Conservation (phyloP, 2,797 vertebrate species). For the Nyctibius grandis region DNA sequence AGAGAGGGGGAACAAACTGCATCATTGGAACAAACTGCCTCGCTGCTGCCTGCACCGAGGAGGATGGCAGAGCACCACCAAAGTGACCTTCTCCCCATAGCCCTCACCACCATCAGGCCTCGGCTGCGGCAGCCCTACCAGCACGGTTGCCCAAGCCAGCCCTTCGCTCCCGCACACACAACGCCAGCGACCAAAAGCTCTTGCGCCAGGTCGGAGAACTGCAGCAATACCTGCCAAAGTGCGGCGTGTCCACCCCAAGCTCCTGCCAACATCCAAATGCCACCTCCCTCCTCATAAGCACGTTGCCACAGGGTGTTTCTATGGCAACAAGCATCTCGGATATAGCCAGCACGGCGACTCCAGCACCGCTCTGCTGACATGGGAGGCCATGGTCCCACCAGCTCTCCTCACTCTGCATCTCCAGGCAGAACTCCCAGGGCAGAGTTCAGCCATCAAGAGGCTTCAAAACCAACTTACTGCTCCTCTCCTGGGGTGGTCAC, state of each 20-base stretch:
- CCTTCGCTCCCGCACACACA: rapidly evolving
- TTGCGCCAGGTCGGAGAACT: background rate
- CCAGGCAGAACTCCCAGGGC: background rate
- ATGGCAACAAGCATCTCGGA: background rate
- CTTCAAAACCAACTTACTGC: background rate
- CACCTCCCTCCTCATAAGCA: background rate
- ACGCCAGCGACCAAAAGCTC: rapidly evolving
- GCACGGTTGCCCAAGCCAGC: rapidly evolving
- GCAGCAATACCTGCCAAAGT: background rate
- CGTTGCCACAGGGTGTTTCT: background rate
- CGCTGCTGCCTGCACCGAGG: rapidly evolving
- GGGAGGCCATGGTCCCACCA: rapidly evolving
- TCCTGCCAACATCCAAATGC: background rate
- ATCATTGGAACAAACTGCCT: no score
- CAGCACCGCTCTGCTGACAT: background rate
- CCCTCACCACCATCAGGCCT: rapidly evolving
- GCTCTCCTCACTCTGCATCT: background rate
- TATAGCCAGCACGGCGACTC: rapidly evolving
- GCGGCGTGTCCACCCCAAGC: rapidly evolving
- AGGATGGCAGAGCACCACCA: background rate
- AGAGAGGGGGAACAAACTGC: background rate
- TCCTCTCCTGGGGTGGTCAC: background rate
- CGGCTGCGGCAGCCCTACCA: background rate
- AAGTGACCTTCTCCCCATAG: background rate
- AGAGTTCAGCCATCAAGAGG: background rate